Evolutionary conservation across 2,797 vertebrate species (phyloP).

Genomic region (Jordanella pulchra): DNA sequence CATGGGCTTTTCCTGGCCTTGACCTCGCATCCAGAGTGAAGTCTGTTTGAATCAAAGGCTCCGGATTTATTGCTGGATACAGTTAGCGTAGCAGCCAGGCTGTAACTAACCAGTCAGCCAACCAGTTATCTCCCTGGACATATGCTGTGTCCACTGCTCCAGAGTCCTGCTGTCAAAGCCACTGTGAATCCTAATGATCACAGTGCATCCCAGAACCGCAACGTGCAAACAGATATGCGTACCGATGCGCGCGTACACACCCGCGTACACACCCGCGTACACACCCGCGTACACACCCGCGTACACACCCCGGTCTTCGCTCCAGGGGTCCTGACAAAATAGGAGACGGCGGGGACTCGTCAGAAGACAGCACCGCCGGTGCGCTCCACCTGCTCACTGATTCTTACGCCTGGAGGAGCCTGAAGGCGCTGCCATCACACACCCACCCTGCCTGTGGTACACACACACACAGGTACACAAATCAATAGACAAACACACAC

Average conservation of each 20-base stretch:
- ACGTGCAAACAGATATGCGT: constrained; percentile 31
- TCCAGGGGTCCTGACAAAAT: constrained; percentile 77
- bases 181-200: constrained; percentile 79
- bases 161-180: constrained; percentile 72
- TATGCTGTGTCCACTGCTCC: constrained; percentile 68
- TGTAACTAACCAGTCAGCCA: constrained; percentile 61
- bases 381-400: constrained; percentile 77
- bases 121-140: constrained; percentile 66
- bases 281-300: constrained; percentile 24
- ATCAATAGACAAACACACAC: constrained; percentile 55
- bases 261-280: constrained; percentile 34
- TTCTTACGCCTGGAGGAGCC: constrained; percentile 79
- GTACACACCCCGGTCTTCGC: constrained; percentile 57
- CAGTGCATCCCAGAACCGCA: constrained; percentile 54
- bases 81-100: constrained; percentile 29
- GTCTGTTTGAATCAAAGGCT: constrained; percentile 52
- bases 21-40: constrained; percentile 5
- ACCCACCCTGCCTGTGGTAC: constrained; percentile 56
- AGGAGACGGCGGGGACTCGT: constrained; percentile 75
- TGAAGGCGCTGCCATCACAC: constrained; percentile 74
- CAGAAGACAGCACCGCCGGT: constrained; percentile 74
- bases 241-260: constrained; percentile 19
- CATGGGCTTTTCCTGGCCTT: constrained; percentile 10
- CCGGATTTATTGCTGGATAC: constrained; percentile 45
- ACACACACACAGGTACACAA: constrained; percentile 51